A percentile compares a stretch with the other conserved stretches of the same genome.
Conservation (phyloP, 2,113 vertebrate species). For the Zosterops japonicus region DNA sequence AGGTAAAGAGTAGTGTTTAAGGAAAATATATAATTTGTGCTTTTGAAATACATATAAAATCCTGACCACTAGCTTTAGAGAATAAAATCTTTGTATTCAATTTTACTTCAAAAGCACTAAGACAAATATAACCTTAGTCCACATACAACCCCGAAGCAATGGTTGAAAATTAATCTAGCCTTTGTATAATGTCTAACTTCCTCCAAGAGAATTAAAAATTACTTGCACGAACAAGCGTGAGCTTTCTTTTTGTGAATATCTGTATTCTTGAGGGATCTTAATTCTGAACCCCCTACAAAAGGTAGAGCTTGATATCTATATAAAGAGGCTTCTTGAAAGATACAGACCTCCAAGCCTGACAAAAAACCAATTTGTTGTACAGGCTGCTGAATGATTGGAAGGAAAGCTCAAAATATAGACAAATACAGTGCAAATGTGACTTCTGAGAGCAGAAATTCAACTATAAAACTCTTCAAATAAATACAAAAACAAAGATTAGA, state of each 20-base stretch:
- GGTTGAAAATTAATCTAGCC: not conserved
- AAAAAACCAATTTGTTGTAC: constrained; percentile 50
- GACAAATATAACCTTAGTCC: not conserved
- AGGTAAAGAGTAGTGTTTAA: not conserved
- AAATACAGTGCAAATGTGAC: not conserved
- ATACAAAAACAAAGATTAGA: constrained; percentile 45
- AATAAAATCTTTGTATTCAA: not conserved
- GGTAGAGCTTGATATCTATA: constrained; percentile 9
- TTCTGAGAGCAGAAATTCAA: constrained; percentile 37
- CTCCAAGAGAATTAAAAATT: constrained; percentile 1
- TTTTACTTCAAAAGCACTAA: not conserved
- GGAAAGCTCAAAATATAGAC: constrained; percentile 49
- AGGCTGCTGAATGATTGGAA: constrained; percentile 30
- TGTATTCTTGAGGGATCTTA: constrained; percentile 8
- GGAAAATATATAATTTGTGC: not conserved
- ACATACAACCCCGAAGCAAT: not conserved
- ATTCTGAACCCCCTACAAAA: not conserved
- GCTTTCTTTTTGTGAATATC: constrained; percentile 14
- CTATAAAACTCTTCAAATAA: constrained; percentile 53
- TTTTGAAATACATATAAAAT: not conserved
- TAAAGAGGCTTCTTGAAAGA: not conserved
- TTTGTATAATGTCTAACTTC: not conserved
- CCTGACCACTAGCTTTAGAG: not conserved
- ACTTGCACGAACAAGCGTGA: not conserved
- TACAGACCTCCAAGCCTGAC: constrained; percentile 27